Evolutionary conservation across 1,140 invertebrate genomes (phyloP).

Genomic region (Thrips palmi): DNA sequence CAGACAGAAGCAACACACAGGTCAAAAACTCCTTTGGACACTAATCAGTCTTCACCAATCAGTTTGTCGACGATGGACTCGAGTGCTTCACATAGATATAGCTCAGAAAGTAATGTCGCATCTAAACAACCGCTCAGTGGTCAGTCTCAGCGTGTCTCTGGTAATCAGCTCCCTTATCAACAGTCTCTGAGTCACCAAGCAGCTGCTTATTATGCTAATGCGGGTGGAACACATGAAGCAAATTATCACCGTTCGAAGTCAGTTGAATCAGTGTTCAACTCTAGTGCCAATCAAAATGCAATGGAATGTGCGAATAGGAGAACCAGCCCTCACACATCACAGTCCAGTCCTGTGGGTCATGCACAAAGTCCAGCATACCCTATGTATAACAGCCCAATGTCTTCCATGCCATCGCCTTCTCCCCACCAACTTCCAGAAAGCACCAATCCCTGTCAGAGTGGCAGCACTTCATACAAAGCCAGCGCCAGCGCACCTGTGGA

Average conservation of each 20-base stretch:
- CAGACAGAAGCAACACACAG: constrained; percentile 33
- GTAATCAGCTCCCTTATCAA: no score
- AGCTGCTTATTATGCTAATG: no score
- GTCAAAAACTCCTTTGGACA: constrained; percentile 28
- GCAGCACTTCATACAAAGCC: constrained; percentile 21
- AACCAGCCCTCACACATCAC: no score
- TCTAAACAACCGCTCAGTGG: no score
- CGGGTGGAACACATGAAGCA: no score
- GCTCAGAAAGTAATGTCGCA: no score
- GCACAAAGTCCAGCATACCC: constrained; percentile 56
- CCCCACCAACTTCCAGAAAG: constrained; percentile 35
- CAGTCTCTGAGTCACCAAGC: no score
- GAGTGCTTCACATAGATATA: no score
- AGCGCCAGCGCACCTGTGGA: constrained; percentile 30
- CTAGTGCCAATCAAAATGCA: neutral
- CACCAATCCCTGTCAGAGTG: constrained; percentile 21
- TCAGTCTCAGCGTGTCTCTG: no score
- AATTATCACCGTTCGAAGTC: no score
- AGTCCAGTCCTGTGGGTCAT: constrained; percentile 38
- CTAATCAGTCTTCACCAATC: constrained; percentile 50
- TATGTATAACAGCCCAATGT: constrained; percentile 58
- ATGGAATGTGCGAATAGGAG: neutral
- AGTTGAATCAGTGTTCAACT: no score
- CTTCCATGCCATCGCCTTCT: constrained; percentile 44
- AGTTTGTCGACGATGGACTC: constrained; percentile 56